Base-by-base conservation (phyloP, 1,140 invertebrate species). In the Meteorus sp. region DNA sequence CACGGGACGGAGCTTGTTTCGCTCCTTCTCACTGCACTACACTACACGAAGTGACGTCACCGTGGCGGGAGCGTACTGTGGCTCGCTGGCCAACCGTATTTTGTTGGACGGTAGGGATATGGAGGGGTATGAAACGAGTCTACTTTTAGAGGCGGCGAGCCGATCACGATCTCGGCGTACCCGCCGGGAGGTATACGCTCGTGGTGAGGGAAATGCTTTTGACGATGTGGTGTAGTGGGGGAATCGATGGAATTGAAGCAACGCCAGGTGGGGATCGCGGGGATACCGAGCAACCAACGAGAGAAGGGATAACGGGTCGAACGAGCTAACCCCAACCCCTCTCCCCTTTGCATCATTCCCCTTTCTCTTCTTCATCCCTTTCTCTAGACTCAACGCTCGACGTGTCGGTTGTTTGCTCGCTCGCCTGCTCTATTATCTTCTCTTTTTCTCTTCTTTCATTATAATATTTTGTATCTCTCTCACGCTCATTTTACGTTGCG, bases 1-100 rank as follows among this genome's bases (percentile, higher is more conserved):
- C 67, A 70, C 68, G 69, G n/a, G 66, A 70, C 68, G 73, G 68
- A 71, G 73, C 73, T 64, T 53, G 45, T n/a, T 71, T 62, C 62
- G 75, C 75, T 80, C 77, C 76, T 78, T 70, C 74, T 80, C 76
- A 77, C 75, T 80, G 78, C 80, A 80, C 78, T 81, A 81, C 79
- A 75, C 79, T 81, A 81, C 77, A 73, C 73, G 51, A 70, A 81
- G 76, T 81, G 80, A 81, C 80, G 80, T 81, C 80, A 81, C 78
- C 76, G 73, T 80, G 78, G 79, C 80, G 80, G 80, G 79, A 77
- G 75, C 69, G 68, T 64, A 73, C 59, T 66, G 70, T 53, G 72
- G 75, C 75, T 76, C 74, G 74, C 75, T 67, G 65, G 71, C 75
- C 71, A 72, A 68, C 59, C 64, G 53, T 56, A 62, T 56, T 54